Base-by-base conservation (phyloP, 2,888 invertebrate species). In the Xylota sylvarum region DNA sequence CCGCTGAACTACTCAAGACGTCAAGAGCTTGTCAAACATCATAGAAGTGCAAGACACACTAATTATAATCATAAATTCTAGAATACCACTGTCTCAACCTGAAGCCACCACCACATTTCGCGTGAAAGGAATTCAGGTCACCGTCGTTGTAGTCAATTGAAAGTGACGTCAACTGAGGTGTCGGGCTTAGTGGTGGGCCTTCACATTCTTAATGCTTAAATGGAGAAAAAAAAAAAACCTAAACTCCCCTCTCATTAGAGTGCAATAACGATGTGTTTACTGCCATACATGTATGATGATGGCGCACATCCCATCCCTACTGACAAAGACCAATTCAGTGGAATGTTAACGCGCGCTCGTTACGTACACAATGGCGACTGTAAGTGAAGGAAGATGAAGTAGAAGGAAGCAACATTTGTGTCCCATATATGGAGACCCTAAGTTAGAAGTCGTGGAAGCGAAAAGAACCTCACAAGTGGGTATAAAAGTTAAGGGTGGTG, bases 271-370 rank as follows among this genome's bases (percentile, higher is more conserved):
- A 64, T 48, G 14, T 14, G 52, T 30, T 69, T 55, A 69, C 37
- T 50, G 32, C 14, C 65, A 19, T 19, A 65, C 19, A 50, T 32
- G 9, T 35, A 17, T 35, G 35, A 7, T 17, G 14, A 6, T 32
- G 7, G 35, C 5, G 19, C 10, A 55, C 55, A 23, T 14, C 69
- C 50, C 30, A 10, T 37, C n/a, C 50, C 30, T 10, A 12, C 55
- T 72, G 56, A 32, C 55, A 74, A 37, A 62, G 72, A 60, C 55
- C 69, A 82, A 82, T 77, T 82, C 76, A 76, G 64, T 48, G 60
- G 78, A 78, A 73, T 72, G 72, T 40, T 43, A 65, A 43, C 82
- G 40, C 70, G 40, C 69, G 43, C 70, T 79, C 79, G 79, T 79
- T 72, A 79, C 19, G 32, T 56, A 56, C 56, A 64, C 64, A 72